Evolutionary conservation across 2,113 vertebrate species (phyloP).

Genomic region (Thalassoma bifasciatum): DNA sequence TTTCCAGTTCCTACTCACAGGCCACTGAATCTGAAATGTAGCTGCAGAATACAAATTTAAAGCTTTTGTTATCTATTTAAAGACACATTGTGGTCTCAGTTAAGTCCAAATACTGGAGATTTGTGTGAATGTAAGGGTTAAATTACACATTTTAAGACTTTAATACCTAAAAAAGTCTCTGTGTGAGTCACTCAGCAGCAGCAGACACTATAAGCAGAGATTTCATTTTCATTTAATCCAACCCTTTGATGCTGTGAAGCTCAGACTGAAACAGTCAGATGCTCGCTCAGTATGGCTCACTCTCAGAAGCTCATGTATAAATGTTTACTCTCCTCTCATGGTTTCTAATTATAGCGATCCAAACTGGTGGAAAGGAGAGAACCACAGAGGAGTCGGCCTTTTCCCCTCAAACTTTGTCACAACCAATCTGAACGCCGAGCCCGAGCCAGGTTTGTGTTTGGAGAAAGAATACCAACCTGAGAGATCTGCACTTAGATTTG

Average conservation of each 20-base stretch:
- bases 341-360: constrained; percentile 85
- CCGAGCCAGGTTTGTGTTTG: constrained; percentile 86
- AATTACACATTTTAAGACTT: not conserved
- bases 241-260: not conserved
- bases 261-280: not conserved
- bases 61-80: not conserved
- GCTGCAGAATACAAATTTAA: not conserved
- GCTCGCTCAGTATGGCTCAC: not conserved
- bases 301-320: not conserved
- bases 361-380: constrained; percentile 99
- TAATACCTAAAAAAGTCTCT: not conserved
- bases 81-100: not conserved
- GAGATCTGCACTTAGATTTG: not conserved
- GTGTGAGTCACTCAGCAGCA: not conserved
- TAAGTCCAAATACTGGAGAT: not conserved
- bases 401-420: constrained; percentile 99
- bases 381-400: constrained; percentile 94
- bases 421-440: constrained; percentile 88
- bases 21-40: too few species aligned
- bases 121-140: not conserved
- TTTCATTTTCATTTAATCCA: not conserved
- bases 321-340: not conserved
- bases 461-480: not conserved
- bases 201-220: not conserved
- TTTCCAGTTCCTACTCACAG: not conserved